Conservation (phyloP, 2,797 vertebrate genomes). For the Yasuhikotakia modesta region DNA sequence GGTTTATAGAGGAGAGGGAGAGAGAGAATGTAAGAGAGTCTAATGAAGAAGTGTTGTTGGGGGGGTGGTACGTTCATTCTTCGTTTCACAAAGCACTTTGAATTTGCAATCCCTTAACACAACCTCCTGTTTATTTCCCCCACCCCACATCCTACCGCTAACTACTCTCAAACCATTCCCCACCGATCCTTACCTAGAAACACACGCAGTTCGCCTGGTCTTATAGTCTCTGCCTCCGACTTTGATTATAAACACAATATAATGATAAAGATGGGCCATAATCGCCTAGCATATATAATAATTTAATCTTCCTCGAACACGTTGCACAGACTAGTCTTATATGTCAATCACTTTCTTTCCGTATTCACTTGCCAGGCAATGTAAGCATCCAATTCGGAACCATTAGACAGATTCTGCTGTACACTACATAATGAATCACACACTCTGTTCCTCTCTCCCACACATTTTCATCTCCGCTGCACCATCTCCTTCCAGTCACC, state of each 20-base stretch:
- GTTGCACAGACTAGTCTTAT: not conserved
- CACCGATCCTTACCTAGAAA: slow-evolving; percentile 25
- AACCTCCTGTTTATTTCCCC: slow-evolving; percentile 62
- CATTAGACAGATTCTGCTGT: slow-evolving; percentile 34
- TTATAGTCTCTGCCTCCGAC: not conserved
- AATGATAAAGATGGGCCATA: slow-evolving; percentile 22
- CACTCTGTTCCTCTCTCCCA: slow-evolving; percentile 38
- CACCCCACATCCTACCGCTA: slow-evolving; percentile 23
- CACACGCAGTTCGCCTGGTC: slow-evolving; percentile 6
- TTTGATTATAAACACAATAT: slow-evolving; percentile 5
- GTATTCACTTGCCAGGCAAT: slow-evolving; percentile 42
- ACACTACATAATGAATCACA: slow-evolving; percentile 49
- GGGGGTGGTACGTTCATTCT: slow-evolving; percentile 58
- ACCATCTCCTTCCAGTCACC: slow-evolving; percentile 43
- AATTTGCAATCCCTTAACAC: slow-evolving; percentile 69
- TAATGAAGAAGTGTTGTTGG: slow-evolving; percentile 26
- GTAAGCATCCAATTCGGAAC: slow-evolving; percentile 30
- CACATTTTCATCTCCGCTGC: slow-evolving; percentile 43
- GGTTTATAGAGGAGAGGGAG: slow-evolving; percentile 52
- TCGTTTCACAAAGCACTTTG: slow-evolving; percentile 70
- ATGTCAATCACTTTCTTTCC: slow-evolving; percentile 23
- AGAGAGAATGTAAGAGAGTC: slow-evolving; percentile 11
- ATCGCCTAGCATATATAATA: not conserved
- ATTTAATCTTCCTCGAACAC: not conserved
- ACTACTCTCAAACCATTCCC: slow-evolving; percentile 35